Percentiles rank a stretch among this genome's conserved stretches.
These are phyloP conservation scores for Tadarida brasiliensis DNA, from an alignment of 2,797 vertebrate genomes.

Conservation along the genomic window DNA sequence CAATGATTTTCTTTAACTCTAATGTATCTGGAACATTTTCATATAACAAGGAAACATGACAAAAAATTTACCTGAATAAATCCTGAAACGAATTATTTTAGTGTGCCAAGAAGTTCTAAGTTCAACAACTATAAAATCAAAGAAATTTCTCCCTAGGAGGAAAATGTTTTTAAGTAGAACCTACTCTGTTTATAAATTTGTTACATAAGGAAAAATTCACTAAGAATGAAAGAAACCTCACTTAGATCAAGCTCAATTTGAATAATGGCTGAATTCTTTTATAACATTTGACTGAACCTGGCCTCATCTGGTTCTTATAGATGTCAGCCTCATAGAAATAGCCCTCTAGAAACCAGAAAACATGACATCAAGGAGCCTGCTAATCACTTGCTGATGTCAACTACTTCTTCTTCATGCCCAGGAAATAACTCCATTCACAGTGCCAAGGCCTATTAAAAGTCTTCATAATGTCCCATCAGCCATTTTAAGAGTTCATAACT, in stretches of 20 bases:
- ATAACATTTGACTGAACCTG: conserved; percentile 1
- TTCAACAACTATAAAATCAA: conserved; percentile 43
- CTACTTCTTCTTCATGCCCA: background rate
- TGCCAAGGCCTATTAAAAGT: background rate
- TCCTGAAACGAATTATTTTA: conserved; percentile 45
- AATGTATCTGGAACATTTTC: conserved; percentile 1
- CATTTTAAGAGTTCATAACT: conserved; percentile 12
- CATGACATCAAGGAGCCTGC: background rate
- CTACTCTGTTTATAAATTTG: conserved; percentile 22
- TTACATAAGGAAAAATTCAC: background rate
- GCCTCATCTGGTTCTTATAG: background rate
- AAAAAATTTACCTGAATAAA: conserved; percentile 35
- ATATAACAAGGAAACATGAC: conserved; percentile 17
- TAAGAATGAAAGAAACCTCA: conserved; percentile 24
- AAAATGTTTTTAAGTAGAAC: background rate
- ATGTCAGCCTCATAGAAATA: background rate
- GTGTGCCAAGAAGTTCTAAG: conserved; percentile 43
- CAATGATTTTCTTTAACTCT: background rate
- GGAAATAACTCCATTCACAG: conserved; percentile 34
- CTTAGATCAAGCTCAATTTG: background rate
- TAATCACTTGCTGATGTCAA: conserved; percentile 11
- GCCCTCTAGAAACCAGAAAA: background rate
- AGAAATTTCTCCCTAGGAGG: conserved; percentile 23
- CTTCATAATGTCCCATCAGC: background rate
- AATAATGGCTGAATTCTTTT: background rate